These are phyloP conservation scores for Apis cerana DNA, from an alignment of 1,140 invertebrate species.

Conservation along the genomic window DNA sequence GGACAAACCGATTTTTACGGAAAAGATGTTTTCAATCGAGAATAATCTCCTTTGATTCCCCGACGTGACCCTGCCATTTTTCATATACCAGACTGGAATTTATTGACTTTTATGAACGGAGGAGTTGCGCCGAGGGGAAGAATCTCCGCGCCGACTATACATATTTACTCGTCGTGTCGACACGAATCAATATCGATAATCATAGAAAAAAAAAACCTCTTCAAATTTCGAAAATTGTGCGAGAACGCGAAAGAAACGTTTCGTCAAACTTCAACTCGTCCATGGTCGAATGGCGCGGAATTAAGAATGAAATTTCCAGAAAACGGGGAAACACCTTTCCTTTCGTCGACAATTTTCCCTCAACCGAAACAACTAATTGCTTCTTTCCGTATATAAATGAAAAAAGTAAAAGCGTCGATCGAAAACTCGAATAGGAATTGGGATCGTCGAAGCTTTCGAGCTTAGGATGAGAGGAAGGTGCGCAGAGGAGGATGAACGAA, in stretches of 20 bases:
- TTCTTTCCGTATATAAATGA: not conserved
- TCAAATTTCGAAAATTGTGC: not conserved
- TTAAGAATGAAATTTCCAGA: slow-evolving; percentile 17
- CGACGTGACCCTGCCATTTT: not conserved
- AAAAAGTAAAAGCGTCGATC: too few relatives aligned
- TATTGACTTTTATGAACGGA: not conserved
- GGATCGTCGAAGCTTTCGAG: too few relatives aligned
- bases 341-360: not conserved
- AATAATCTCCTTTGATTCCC: slow-evolving; percentile 32
- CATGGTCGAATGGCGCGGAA: not conserved
- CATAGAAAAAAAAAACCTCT: not conserved
- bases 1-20: not conserved
- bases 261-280: slow-evolving; percentile 10
- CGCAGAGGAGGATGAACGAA: not conserved
- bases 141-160: too few relatives aligned
- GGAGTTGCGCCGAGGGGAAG: too few relatives aligned
- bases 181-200: too few relatives aligned
- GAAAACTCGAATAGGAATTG: too few relatives aligned
- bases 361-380: not conserved
- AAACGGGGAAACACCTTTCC: not conserved
- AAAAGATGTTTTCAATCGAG: slow-evolving; percentile 7
- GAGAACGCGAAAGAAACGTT: not conserved
- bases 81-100: not conserved
- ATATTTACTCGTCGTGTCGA: too few relatives aligned
- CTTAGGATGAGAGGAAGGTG: not conserved